Conservation (phyloP, 1,140 invertebrate species). For the Drosophila parabipectinata region DNA sequence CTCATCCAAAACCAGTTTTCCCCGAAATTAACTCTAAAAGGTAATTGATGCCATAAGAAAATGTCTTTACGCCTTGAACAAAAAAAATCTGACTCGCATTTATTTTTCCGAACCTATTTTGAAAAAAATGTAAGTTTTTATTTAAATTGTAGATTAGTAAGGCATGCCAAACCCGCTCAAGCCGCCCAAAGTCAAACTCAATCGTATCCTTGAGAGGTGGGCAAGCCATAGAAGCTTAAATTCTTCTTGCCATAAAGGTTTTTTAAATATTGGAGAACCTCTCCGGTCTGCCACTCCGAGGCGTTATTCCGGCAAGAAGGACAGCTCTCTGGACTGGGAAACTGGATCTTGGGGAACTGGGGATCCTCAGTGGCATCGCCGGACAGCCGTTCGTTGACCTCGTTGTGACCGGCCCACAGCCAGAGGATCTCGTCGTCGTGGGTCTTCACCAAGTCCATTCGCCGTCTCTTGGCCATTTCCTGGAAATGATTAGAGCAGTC, state of each 20-base stretch:
- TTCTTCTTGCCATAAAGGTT: conserved; percentile 29
- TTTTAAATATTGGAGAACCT: conserved; percentile 50
- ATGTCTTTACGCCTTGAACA: too few species aligned
- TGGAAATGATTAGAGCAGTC: conserved; percentile 94
- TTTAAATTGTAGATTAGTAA: too few species aligned
- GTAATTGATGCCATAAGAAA: too few species aligned
- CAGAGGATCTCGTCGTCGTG: conserved; percentile 92
- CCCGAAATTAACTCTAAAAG: too few species aligned
- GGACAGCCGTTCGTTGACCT: conserved; percentile 93
- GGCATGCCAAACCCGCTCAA: neutral
- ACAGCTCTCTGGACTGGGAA: conserved; percentile 90
- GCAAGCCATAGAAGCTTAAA: conserved; percentile 55
- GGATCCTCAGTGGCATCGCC: conserved; percentile 96
- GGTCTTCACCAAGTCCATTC: conserved; percentile 87
- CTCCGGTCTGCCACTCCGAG: conserved; percentile 13
- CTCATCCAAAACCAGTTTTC: neutral
- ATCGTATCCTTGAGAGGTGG: conserved; percentile 37
- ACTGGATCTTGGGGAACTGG: conserved; percentile 94
- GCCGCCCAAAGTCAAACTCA: neutral
- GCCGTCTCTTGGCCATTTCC: conserved; percentile 88
- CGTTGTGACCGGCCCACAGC: conserved; percentile 97
- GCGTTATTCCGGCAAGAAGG: conserved; percentile 85
- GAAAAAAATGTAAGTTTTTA: too few species aligned
- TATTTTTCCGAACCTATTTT: too few species aligned
- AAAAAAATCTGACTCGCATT: too few species aligned